Base-by-base conservation (phyloP, 2,797 vertebrate species). In the Percopsis omiscomaycus region DNA sequence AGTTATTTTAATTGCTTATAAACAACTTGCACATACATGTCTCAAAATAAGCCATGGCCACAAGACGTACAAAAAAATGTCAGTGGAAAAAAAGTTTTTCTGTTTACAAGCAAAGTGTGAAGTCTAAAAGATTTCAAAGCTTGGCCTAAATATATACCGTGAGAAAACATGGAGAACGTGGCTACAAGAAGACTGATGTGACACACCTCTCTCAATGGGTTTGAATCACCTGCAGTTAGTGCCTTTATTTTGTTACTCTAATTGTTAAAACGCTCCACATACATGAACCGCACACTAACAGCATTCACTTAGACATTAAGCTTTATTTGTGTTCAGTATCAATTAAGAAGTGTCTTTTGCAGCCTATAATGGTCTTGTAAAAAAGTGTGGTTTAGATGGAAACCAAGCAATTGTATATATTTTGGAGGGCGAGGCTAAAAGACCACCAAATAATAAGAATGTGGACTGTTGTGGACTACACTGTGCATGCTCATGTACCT, bases 331-430 rank as follows among this genome's bases (percentile, higher is more conserved):
- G 75, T 88, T 82, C 85, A 89, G 67, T 58, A 74, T 85, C 88
- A 88, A 91, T 88, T 85, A 88, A 79, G 73, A 86, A 78, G 53
- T 68, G 75, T 78, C 75, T 80, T 79, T 69, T 13, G 28, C 77
- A 77, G 85, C 86, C 79, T 78, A 66, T 85, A 90, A 88, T 74
- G 76, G 61, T 65, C 84, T 82, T 62, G 74, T 91, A 90, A 92
- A 92, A 89, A 86, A 22, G 16, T 64, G 77, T 71, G 75, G 76
- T 80, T 80, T 82, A 89, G 84, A 89, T 90, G 84, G 80, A 77
- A 78, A 60, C 58, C 69, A 44, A 74, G 58, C 77, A 77, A 37
- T 77, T 68, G 78, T 12, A 13, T 66, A 73, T 60, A 79, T 69
- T 50, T 55, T 62, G 57, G 56, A 82, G 81, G 64, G 66, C 68